These are phyloP conservation scores for Merluccius polli DNA, from an alignment of 2,797 vertebrate genomes.

Conservation along the genomic window DNA sequence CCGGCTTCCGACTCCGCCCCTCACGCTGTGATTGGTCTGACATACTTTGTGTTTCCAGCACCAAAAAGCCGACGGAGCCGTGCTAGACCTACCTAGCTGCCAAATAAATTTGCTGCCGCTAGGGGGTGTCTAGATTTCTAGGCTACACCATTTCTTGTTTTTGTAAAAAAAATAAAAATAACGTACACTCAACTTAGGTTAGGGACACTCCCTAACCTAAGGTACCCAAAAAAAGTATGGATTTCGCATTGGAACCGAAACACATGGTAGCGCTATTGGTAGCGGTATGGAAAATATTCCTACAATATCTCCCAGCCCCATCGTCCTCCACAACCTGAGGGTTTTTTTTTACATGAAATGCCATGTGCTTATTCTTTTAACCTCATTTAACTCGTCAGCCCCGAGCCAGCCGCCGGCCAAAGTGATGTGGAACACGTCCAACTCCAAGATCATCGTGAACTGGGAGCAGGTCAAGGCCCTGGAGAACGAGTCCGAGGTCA, in stretches of 20 bases:
- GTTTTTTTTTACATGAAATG: neutral
- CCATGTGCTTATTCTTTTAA: neutral
- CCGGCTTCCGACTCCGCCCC: too few relatives aligned
- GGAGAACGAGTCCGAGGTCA: constrained; percentile 97
- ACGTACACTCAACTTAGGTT: too few relatives aligned
- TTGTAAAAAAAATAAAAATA: too few relatives aligned
- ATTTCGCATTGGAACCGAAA: neutral
- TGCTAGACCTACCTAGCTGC: too few relatives aligned
- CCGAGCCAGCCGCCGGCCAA: constrained; percentile 93
- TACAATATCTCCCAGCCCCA: too few relatives aligned
- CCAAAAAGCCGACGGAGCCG: too few relatives aligned
- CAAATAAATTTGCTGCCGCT: too few relatives aligned
- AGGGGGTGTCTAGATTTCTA: too few relatives aligned
- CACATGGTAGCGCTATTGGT: neutral
- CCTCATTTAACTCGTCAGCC: constrained; percentile 61
- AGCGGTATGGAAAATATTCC: neutral
- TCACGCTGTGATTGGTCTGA: too few relatives aligned
- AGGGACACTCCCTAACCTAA: too few relatives aligned
- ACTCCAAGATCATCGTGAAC: constrained; percentile 95
- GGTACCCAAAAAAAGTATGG: neutral
- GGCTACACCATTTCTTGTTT: too few relatives aligned
- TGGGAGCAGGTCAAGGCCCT: constrained; percentile 97
- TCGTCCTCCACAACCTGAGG: neutral
- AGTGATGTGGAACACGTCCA: constrained; percentile 92
- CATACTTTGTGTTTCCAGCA: too few relatives aligned